phyloP scores from a whole-genome alignment of 2,797 vertebrate genomes.

The Eurystomus glaucurus region DNA sequence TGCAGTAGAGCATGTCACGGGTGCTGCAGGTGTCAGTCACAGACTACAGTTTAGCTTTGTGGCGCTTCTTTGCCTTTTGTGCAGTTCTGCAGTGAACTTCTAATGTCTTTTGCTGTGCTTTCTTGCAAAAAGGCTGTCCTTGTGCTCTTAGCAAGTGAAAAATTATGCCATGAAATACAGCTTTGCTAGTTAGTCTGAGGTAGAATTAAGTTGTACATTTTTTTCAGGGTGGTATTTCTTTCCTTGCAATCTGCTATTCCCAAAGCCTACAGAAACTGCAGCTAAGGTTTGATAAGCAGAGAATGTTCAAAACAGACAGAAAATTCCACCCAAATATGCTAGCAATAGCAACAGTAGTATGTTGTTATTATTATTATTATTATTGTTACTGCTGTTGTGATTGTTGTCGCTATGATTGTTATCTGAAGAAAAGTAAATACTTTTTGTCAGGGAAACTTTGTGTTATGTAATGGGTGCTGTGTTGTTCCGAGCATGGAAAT shows the following conservation, averaged over 20 bases:
- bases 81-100: neutral
- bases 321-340: neutral
- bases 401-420: neutral
- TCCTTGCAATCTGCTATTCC: neutral
- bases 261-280: neutral
- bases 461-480: neutral
- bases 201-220: neutral
- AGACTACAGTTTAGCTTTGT: neutral
- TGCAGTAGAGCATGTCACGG: neutral
- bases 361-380: neutral
- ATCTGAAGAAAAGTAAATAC: neutral
- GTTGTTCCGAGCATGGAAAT: neutral
- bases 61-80: neutral
- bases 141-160: neutral
- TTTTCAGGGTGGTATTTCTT: neutral
- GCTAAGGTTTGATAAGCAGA: neutral
- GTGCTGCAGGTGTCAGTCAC: conserved; percentile 34
- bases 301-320: neutral
- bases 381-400: neutral
- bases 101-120: neutral
- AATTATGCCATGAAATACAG: neutral
- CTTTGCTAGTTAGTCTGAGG: neutral
- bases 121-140: neutral
- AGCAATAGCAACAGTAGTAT: neutral
- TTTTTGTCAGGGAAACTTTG: neutral